Evolutionary conservation across 2,113 vertebrate species (phyloP).

Genomic region (Nematolebias whitei): DNA sequence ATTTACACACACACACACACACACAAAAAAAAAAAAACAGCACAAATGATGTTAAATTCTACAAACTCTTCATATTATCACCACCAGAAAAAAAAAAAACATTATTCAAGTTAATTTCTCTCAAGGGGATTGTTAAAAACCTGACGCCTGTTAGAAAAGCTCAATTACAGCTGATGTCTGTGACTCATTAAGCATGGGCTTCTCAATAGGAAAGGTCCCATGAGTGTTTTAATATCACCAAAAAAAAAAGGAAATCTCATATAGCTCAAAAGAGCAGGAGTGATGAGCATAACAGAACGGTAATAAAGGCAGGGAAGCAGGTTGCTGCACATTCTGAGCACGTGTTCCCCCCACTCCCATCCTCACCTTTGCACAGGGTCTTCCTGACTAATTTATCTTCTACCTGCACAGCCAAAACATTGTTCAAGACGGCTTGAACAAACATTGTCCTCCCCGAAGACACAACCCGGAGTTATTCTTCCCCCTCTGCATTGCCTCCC

Average conservation of each 20-base stretch:
- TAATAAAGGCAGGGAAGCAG: slow-evolving; percentile 16
- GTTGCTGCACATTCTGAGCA: slow-evolving; percentile 43
- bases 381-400: slow-evolving; percentile 58
- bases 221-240: slow-evolving; percentile 32
- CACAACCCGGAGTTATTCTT: slow-evolving; percentile 58
- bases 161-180: slow-evolving; percentile 32
- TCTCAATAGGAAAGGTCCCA: slow-evolving; percentile 43
- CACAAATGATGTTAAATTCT: too few relatives aligned
- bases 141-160: slow-evolving; percentile 31
- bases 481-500: slow-evolving; percentile 46
- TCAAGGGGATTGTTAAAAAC: slow-evolving; percentile 40
- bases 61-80: too few relatives aligned
- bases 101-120: slow-evolving; percentile 6
- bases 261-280: not conserved
- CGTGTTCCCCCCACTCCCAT: slow-evolving; percentile 46
- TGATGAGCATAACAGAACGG: slow-evolving; percentile 11
- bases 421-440: slow-evolving; percentile 62
- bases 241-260: not conserved
- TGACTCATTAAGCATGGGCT: slow-evolving; percentile 30
- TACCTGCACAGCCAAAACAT: slow-evolving; percentile 70
- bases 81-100: not conserved
- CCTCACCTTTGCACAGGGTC: slow-evolving; percentile 13
- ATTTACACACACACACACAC: too few relatives aligned
- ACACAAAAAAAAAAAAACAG: too few relatives aligned
- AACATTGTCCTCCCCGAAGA: slow-evolving; percentile 52